A percentile compares a stretch with the other conserved stretches of the same genome.
Evolutionary conservation across 2,113 vertebrate genomes (phyloP).

Genomic region (Neodon shergylaensis): DNA sequence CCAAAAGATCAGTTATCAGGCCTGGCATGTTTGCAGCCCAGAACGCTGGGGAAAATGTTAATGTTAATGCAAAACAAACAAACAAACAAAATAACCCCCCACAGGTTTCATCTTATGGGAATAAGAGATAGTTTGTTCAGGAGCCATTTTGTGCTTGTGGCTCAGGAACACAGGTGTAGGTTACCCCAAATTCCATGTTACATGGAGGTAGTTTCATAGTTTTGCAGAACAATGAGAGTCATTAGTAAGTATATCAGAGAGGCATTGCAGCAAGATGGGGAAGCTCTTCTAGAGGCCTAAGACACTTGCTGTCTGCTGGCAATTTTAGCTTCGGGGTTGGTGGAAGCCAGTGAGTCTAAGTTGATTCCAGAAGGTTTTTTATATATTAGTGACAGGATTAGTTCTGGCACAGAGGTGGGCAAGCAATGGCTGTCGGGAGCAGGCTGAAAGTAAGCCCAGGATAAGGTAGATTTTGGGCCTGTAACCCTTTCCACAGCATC

Average conservation of each 20-base stretch:
- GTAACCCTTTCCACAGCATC: not conserved
- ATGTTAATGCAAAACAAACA: not conserved
- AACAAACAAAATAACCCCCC: not conserved
- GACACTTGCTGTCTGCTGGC: not conserved
- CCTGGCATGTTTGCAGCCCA: not conserved
- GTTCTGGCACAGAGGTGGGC: not conserved
- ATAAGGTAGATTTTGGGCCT: not conserved
- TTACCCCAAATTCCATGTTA: not conserved
- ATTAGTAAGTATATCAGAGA: not conserved
- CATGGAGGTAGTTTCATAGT: not conserved
- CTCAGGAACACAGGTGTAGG: not conserved
- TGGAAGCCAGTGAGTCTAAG: not conserved
- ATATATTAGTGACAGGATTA: not conserved
- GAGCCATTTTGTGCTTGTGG: not conserved
- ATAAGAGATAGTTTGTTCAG: not conserved
- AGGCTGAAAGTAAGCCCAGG: not conserved
- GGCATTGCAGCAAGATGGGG: not conserved
- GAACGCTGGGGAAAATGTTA: not conserved
- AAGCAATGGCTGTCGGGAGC: not conserved
- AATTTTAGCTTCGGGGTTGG: not conserved
- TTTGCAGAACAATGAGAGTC: not conserved
- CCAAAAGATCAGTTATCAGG: not conserved
- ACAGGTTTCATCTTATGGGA: not conserved
- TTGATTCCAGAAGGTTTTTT: not conserved
- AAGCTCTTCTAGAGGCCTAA: not conserved